A percentile compares a stretch with the other conserved stretches of the same genome.
Conservation (phyloP, 2,113 vertebrate genomes). For the Pipa parva region DNA sequence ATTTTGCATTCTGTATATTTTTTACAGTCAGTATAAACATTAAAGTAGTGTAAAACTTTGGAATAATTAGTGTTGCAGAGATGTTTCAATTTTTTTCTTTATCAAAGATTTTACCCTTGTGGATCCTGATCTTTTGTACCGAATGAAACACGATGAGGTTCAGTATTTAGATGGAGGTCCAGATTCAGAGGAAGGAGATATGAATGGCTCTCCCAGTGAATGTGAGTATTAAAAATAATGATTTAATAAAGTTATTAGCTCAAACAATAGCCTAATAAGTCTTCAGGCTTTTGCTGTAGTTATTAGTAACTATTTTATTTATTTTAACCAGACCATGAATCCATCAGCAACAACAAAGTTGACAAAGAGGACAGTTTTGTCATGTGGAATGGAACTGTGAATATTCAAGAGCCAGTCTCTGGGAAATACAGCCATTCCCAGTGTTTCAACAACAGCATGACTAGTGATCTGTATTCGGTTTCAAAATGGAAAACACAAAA, state of each 20-base stretch:
- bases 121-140: neutral
- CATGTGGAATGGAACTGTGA: neutral
- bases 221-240: constrained; percentile 20
- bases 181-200: constrained; percentile 14
- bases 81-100: neutral
- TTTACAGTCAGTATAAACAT: neutral
- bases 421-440: constrained; percentile 7
- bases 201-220: constrained; percentile 1
- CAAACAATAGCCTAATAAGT: neutral
- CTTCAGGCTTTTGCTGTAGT: neutral
- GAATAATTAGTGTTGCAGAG: neutral
- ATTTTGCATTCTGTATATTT: no score
- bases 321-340: constrained; percentile 1
- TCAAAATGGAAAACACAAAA: constrained; percentile 26
- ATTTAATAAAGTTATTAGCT: neutral
- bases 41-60: neutral
- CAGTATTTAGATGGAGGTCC: neutral
- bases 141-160: neutral
- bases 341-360: constrained; percentile 1
- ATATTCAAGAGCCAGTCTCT: constrained; percentile 4
- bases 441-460: constrained; percentile 10
- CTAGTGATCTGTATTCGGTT: constrained; percentile 11
- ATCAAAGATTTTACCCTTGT: neutral
- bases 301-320: neutral
- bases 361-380: neutral